Evolutionary conservation across 2,113 vertebrate genomes (phyloP).

Genomic region (Anguilla japonica): DNA sequence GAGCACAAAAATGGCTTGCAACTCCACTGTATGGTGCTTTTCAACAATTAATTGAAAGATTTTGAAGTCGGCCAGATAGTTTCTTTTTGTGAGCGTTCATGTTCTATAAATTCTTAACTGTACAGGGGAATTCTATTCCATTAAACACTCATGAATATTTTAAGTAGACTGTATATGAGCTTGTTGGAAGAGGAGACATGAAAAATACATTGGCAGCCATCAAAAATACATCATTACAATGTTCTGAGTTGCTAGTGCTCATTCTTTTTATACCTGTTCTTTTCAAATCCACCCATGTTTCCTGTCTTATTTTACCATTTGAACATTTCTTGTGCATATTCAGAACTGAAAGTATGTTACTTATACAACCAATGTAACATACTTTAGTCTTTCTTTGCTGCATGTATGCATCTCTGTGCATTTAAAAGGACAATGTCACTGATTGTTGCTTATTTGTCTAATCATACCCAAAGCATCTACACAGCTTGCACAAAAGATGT

Average conservation of each 20-base stretch:
- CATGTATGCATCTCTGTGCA: too few relatives aligned
- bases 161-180: background rate
- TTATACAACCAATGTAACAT: too few relatives aligned
- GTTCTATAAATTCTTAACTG: background rate
- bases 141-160: background rate
- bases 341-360: too few relatives aligned
- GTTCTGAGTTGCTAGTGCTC: background rate
- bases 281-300: background rate
- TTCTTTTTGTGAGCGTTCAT: background rate
- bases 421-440: too few relatives aligned
- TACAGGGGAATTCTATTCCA: background rate
- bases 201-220: background rate
- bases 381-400: too few relatives aligned
- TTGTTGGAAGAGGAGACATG: background rate
- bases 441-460: too few relatives aligned
- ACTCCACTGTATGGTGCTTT: background rate
- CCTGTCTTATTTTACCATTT: background rate
- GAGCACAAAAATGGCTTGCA: background rate
- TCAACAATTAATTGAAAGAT: background rate
- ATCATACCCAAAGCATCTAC: too few relatives aligned
- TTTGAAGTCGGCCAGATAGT: background rate
- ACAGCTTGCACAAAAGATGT: too few relatives aligned
- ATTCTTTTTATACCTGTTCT: background rate
- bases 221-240: background rate
- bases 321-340: background rate